Percentiles rank a stretch among this genome's conserved stretches.
phyloP scores from a whole-genome alignment of 2,888 invertebrate species.

The Athalia cordata region DNA sequence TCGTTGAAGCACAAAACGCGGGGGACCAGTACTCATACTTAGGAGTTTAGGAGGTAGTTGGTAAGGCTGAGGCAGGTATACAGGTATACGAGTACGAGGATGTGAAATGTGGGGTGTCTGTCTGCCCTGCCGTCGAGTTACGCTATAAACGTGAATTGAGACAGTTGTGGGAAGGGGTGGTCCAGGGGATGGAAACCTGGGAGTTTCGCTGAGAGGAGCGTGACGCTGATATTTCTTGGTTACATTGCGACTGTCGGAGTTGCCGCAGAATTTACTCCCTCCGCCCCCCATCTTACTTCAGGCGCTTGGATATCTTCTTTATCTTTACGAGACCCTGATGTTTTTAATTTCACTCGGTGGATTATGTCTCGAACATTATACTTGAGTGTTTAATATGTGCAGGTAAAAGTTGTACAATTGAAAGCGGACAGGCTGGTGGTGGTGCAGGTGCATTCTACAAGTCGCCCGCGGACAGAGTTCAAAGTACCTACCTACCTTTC shows the following conservation, averaged over 20 bases:
- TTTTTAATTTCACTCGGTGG: conserved; percentile 65
- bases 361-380: conserved; percentile 55
- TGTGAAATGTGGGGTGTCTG: conserved; percentile 17
- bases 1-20: too few relatives aligned
- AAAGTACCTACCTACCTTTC: too few relatives aligned
- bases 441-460: too few relatives aligned
- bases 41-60: not conserved
- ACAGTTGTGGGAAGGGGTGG: not conserved
- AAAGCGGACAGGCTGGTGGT: too few relatives aligned
- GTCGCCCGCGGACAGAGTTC: too few relatives aligned
- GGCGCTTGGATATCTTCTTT: conserved; percentile 50
- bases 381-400: too few relatives aligned
- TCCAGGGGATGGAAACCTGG: not conserved
- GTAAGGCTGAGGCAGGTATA: conserved; percentile 4
- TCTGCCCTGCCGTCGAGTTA: conserved; percentile 13
- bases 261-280: not conserved
- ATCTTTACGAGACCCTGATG: conserved; percentile 67
- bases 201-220: not conserved
- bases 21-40: too few relatives aligned
- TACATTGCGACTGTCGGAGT: conserved; percentile 11
- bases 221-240: conserved; percentile 33
- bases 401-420: too few relatives aligned
- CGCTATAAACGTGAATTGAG: conserved; percentile 41
- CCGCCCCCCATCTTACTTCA: not conserved
- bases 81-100: conserved; percentile 21